These are phyloP conservation scores for Pseudanteris insignis DNA, from an alignment of 2,888 invertebrate genomes.

Conservation along the genomic window DNA sequence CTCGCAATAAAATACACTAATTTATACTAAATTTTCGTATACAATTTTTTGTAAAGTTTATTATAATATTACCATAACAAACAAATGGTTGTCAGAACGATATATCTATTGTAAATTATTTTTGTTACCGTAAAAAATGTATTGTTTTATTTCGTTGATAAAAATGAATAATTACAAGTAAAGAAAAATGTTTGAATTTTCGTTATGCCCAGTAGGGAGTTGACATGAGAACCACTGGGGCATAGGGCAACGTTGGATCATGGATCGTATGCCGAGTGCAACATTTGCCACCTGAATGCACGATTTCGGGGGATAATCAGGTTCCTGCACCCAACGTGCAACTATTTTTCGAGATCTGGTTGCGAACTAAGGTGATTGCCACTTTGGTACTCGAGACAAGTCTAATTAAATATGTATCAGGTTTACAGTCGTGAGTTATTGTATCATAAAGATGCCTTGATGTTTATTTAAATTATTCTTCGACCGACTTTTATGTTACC, in stretches of 20 bases:
- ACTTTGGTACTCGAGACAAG: slow-evolving; percentile 34
- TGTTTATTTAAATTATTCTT: slow-evolving; percentile 24
- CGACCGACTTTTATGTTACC: slow-evolving; percentile 11
- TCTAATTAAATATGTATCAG: slow-evolving; percentile 36
- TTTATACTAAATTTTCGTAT: too few relatives aligned
- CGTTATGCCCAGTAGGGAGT: too few relatives aligned
- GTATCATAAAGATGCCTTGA: slow-evolving; percentile 2
- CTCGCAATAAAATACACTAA: too few relatives aligned
- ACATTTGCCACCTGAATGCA: slow-evolving; percentile 64
- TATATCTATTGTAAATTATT: too few relatives aligned
- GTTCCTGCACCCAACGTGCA: slow-evolving; percentile 49
- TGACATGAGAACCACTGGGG: slow-evolving; percentile 57
- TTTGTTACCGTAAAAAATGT: too few relatives aligned
- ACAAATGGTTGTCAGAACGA: too few relatives aligned
- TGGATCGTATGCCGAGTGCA: slow-evolving; percentile 48
- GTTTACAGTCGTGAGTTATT: slow-evolving; percentile 21
- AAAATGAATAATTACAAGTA: too few relatives aligned
- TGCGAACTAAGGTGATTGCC: slow-evolving; percentile 43
- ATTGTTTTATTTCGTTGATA: neutral
- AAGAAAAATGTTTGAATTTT: too few relatives aligned
- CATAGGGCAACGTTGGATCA: slow-evolving; percentile 55
- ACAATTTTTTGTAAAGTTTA: too few relatives aligned
- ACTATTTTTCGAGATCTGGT: slow-evolving; percentile 54
- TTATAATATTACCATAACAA: too few relatives aligned
- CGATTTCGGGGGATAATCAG: slow-evolving; percentile 56